phyloP scores from a whole-genome alignment of 1,140 invertebrate species.

The Melitaea cinxia region DNA sequence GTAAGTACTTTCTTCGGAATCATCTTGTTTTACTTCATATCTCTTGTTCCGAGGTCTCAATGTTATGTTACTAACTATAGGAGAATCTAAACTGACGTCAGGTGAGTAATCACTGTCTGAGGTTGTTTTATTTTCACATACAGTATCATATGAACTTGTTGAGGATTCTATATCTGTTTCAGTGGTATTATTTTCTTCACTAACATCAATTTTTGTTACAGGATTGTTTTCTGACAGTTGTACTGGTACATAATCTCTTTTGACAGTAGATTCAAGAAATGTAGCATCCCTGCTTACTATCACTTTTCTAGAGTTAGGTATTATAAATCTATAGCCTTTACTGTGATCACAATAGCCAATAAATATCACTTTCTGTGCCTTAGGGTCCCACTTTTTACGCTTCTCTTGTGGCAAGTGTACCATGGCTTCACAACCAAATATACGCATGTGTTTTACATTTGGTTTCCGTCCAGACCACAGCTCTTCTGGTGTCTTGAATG shows the following conservation, averaged over 20 bases:
- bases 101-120: neutral
- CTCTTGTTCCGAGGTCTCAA: neutral
- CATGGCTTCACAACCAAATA: slow-evolving; percentile 42
- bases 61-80: neutral
- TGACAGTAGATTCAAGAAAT: neutral
- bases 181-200: neutral
- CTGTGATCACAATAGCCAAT: slow-evolving; percentile 43
- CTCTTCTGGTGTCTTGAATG: slow-evolving; percentile 19
- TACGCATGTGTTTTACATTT: neutral
- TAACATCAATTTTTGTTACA: neutral
- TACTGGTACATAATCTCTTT: neutral
- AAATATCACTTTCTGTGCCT: slow-evolving; percentile 40
- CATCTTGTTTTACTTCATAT: neutral
- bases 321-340: slow-evolving; percentile 40
- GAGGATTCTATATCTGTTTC: no score
- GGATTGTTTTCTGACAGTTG: neutral
- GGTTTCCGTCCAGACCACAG: neutral
- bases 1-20: neutral
- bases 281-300: slow-evolving; percentile 46
- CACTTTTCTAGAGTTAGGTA: slow-evolving; percentile 28
- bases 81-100: neutral
- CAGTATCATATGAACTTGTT: no score
- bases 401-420: slow-evolving; percentile 47
- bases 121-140: no score
- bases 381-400: slow-evolving; percentile 59